Conservation (phyloP, 2,113 vertebrate genomes). For the Crotalus helleri region DNA sequence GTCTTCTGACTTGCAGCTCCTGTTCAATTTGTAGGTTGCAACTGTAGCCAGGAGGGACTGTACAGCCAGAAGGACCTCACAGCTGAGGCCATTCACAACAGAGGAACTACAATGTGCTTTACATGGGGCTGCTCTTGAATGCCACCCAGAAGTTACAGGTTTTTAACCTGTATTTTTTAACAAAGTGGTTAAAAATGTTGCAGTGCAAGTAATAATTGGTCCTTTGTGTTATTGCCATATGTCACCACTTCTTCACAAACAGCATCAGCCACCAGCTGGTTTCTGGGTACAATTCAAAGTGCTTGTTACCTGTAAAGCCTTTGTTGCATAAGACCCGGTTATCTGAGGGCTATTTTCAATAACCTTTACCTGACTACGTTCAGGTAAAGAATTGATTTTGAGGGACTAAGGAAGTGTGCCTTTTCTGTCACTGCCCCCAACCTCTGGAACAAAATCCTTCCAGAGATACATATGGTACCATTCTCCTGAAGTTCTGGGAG, state of each 20-base stretch:
- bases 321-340: neutral
- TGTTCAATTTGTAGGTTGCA: neutral
- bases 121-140: neutral
- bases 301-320: neutral
- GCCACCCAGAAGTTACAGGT: neutral
- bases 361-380: neutral
- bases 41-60: neutral
- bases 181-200: neutral
- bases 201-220: neutral
- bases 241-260: neutral
- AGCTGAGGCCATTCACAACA: neutral
- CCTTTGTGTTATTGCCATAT: neutral
- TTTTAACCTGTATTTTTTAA: too few species aligned
- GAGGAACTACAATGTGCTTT: neutral
- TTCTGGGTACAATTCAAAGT: neutral
- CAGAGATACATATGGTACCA: neutral
- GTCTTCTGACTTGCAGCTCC: neutral
- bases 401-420: neutral
- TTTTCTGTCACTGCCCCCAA: neutral
- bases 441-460: neutral
- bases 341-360: neutral
- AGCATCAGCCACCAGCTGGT: neutral
- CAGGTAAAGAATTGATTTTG: neutral
- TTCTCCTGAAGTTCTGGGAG: neutral
- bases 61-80: neutral